Evolutionary conservation across 2,113 vertebrate genomes (phyloP).

Genomic region (Dipodomys spectabilis): DNA sequence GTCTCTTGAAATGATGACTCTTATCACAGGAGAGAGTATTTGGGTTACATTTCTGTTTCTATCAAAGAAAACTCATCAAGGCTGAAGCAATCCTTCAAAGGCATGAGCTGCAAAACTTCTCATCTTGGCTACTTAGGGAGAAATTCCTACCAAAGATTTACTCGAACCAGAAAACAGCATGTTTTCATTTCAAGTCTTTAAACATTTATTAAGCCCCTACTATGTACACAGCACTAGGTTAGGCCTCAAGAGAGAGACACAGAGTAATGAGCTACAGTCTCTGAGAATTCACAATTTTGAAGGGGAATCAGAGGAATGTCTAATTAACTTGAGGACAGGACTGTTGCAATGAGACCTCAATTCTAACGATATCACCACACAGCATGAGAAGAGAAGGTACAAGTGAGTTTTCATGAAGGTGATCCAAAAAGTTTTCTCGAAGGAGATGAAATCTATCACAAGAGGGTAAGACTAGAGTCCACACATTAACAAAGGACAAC

Average conservation of each 20-base stretch:
- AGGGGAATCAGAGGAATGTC: not conserved
- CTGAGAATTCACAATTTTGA: slow-evolving; percentile 44
- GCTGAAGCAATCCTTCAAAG: slow-evolving; percentile 49
- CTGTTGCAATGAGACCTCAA: not conserved
- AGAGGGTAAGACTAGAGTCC: not conserved
- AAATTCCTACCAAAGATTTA: slow-evolving; percentile 50
- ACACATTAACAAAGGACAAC: not conserved
- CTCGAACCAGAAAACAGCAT: not conserved
- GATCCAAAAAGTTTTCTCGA: not conserved
- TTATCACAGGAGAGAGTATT: slow-evolving; percentile 62
- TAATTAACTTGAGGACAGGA: slow-evolving; percentile 35
- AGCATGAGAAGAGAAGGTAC: not conserved
- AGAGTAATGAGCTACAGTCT: not conserved
- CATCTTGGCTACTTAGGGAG: slow-evolving; percentile 47
- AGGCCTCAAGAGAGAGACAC: not conserved
- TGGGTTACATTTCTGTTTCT: slow-evolving; percentile 9
- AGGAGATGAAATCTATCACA: not conserved
- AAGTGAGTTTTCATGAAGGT: not conserved
- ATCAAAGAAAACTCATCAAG: slow-evolving; percentile 69
- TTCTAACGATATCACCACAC: not conserved
- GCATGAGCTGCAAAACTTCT: slow-evolving; percentile 57
- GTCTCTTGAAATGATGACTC: slow-evolving; percentile 68
- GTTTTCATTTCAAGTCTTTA: slow-evolving; percentile 62
- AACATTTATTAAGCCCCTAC: slow-evolving; percentile 56
- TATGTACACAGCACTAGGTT: not conserved